phyloP scores from a whole-genome alignment of 35 echinoderm and acorn worm genomes.

The Strongylocentrotus purpuratus region DNA sequence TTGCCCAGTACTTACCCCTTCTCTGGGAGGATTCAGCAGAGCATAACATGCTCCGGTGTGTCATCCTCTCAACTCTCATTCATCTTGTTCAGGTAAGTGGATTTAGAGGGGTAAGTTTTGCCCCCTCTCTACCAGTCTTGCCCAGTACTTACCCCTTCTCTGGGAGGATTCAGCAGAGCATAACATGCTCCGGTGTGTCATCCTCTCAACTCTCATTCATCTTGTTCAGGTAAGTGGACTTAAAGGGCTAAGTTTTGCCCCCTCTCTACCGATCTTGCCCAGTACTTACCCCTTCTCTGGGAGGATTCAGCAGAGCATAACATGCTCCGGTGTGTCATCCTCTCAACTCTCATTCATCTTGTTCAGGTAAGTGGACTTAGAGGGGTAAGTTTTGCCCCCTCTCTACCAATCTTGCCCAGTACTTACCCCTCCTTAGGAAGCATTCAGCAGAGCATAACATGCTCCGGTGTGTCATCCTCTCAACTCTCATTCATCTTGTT shows the following conservation, averaged over 20 bases:
- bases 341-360: conserved; percentile 75
- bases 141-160: conserved; percentile 89
- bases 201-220: conserved; percentile 75
- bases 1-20: conserved; percentile 90
- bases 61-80: conserved; percentile 79
- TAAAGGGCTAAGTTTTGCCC: conserved; percentile 50
- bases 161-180: conserved; percentile 97
- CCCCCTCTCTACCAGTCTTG: conserved; percentile 70
- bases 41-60: conserved; percentile 95
- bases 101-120: conserved; percentile 11
- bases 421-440: conserved; percentile 92
- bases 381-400: conserved; percentile 59
- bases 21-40: conserved; percentile 89
- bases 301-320: conserved; percentile 95
- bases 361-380: conserved; percentile 69
- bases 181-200: conserved; percentile 95
- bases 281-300: conserved; percentile 94
- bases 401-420: conserved; percentile 76
- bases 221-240: conserved; percentile 75
- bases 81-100: conserved; percentile 80
- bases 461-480: conserved; percentile 89
- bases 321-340: conserved; percentile 92
- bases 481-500: conserved; percentile 77
- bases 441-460: conserved; percentile 95
- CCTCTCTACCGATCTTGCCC: conserved; percentile 68